Conservation (phyloP, 1,140 invertebrate species). For the Drosophila hydei region DNA sequence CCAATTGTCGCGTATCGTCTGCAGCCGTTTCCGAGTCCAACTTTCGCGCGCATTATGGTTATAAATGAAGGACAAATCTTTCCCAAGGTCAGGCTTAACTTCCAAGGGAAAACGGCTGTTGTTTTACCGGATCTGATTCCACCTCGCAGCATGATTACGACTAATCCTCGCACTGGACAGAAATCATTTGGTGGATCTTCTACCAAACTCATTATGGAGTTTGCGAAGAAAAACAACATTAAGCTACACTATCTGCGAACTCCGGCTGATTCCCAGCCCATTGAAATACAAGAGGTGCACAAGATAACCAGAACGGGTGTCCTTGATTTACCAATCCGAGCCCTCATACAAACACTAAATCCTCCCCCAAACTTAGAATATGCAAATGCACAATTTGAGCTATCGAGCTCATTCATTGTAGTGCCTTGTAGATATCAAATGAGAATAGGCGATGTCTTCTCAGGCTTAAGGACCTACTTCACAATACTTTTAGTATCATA, state of each 20-base stretch:
- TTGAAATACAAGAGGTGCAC: neutral
- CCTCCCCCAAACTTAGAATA: neutral
- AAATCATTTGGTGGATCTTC: neutral
- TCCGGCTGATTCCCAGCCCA: neutral
- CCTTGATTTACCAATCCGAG: constrained; percentile 12
- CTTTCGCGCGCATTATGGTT: neutral
- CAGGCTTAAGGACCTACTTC: neutral
- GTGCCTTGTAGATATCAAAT: constrained; percentile 23
- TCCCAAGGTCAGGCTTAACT: constrained; percentile 4
- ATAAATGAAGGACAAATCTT: neutral
- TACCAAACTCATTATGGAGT: constrained; percentile 1
- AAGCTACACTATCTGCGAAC: neutral
- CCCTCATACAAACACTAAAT: neutral
- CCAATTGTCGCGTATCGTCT: constrained; percentile 1
- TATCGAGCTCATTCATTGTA: constrained; percentile 7
- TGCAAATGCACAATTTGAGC: neutral
- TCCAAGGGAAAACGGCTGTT: neutral
- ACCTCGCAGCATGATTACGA: neutral
- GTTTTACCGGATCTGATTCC: neutral
- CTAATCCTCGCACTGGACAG: neutral
- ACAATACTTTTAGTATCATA: constrained; percentile 20
- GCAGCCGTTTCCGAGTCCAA: constrained; percentile 26
- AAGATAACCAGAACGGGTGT: neutral
- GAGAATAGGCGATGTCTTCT: neutral
- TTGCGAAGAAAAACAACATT: constrained; percentile 6